A percentile compares a stretch with the other conserved stretches of the same genome.
phyloP scores from a whole-genome alignment of 2,113 vertebrate species.

The Athene cunicularia region DNA sequence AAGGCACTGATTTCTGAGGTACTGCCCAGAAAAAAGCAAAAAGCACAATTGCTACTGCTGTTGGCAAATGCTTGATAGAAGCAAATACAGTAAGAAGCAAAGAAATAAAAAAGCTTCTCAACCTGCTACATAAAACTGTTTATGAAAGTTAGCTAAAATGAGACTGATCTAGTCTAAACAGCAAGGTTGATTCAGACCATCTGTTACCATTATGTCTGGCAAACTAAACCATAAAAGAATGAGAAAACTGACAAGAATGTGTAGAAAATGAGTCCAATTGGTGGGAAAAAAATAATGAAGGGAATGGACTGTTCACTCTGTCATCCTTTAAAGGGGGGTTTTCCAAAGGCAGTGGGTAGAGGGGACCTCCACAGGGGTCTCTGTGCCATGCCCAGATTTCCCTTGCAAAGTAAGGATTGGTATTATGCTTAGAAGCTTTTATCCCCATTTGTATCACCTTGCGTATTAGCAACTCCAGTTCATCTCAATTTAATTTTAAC shows the following conservation, averaged over 20 bases:
- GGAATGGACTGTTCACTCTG: neutral
- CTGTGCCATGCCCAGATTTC: neutral
- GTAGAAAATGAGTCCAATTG: constrained; percentile 24
- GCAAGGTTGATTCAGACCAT: constrained; percentile 46
- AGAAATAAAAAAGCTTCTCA: neutral
- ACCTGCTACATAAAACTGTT: constrained; percentile 6
- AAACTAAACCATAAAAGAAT: constrained; percentile 34
- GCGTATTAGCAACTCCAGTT: neutral
- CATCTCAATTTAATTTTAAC: neutral
- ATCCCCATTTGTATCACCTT: neutral
- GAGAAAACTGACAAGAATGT: constrained; percentile 50
- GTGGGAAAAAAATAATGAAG: neutral
- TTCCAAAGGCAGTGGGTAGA: neutral
- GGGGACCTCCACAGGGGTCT: neutral
- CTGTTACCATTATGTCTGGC: constrained; percentile 40
- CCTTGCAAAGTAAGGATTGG: neutral
- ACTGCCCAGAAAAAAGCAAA: neutral
- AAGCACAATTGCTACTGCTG: neutral
- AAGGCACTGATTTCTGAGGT: neutral
- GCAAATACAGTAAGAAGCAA: neutral
- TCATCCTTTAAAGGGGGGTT: neutral
- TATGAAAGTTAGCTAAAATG: neutral
- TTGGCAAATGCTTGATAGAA: neutral
- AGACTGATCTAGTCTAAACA: constrained; percentile 44
- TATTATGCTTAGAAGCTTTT: neutral